phyloP scores from a whole-genome alignment of 1,140 invertebrate genomes.

The Meloidogyne exigua region DNA sequence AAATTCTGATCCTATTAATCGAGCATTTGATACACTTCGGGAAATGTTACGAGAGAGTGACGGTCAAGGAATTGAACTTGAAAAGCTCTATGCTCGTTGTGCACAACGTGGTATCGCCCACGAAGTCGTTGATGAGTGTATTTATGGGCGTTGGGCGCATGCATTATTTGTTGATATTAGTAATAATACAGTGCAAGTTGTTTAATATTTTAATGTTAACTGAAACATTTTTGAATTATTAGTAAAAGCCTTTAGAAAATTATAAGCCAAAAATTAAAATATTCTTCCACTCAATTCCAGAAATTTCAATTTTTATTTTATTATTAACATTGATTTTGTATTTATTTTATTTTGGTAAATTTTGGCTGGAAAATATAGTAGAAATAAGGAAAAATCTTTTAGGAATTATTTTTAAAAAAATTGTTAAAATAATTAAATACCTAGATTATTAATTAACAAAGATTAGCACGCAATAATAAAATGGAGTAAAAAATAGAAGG shows the following conservation, averaged over 20 bases:
- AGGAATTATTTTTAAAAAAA: no score
- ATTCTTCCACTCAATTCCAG: no score
- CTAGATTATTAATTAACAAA: background rate
- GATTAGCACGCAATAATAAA: background rate
- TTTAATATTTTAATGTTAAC: background rate
- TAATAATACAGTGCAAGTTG: slow-evolving; percentile 16
- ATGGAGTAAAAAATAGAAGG: background rate
- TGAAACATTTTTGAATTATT: background rate
- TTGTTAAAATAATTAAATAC: no score
- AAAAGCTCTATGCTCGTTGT: slow-evolving; percentile 35
- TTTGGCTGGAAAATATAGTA: no score
- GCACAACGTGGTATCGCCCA: slow-evolving; percentile 39
- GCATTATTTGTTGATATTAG: slow-evolving; percentile 15
- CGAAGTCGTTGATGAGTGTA: slow-evolving; percentile 46
- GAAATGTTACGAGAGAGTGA: slow-evolving; percentile 35
- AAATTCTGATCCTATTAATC: slow-evolving; percentile 35
- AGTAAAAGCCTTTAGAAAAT: no score
- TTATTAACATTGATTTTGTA: no score
- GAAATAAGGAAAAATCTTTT: background rate
- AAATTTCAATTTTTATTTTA: no score
- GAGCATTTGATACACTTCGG: slow-evolving; percentile 52
- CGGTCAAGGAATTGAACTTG: slow-evolving; percentile 34
- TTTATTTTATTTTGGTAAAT: no score
- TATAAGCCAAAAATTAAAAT: no score
- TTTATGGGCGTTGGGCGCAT: slow-evolving; percentile 21